Evolutionary conservation across 2,888 invertebrate species (phyloP).

Genomic region (Hypercompe scribonia): DNA sequence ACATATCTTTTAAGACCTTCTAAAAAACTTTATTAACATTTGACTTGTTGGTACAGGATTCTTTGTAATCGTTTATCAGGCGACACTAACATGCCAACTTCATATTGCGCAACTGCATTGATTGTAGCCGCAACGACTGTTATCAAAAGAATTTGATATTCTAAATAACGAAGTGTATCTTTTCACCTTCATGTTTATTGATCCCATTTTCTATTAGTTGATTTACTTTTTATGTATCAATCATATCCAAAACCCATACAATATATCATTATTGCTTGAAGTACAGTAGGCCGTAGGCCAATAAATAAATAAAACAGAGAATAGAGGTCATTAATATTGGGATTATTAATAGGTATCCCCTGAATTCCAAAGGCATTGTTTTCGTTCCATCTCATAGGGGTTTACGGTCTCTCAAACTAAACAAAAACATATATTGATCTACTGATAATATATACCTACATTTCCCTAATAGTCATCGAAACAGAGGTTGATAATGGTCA

Average conservation of each 20-base stretch:
- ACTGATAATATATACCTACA: not conserved
- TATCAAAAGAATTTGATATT: conserved; percentile 59
- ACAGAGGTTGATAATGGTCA: not conserved
- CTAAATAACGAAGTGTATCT: conserved; percentile 34
- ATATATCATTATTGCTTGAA: conserved; percentile 19
- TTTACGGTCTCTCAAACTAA: conserved; percentile 17
- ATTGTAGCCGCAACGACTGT: conserved; percentile 43
- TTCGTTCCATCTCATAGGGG: conserved; percentile 28
- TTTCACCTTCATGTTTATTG: conserved; percentile 18
- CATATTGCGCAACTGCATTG: conserved; percentile 43
- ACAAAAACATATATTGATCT: conserved; percentile 12
- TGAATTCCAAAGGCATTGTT: conserved; percentile 42
- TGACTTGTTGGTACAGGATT: conserved; percentile 46
- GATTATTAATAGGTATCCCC: conserved; percentile 46
- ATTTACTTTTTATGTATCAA: not conserved
- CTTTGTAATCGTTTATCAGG: conserved; percentile 33
- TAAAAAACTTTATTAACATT: conserved; percentile 52
- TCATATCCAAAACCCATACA: not conserved
- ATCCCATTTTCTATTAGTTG: conserved; percentile 9
- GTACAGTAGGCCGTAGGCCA: not conserved
- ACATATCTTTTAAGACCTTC: conserved; percentile 37
- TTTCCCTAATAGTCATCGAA: not conserved
- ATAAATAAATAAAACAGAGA: conserved; percentile 34
- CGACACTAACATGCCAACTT: conserved; percentile 48
- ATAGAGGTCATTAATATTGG: conserved; percentile 33